Percentiles rank a stretch among this genome's conserved stretches.
phyloP scores from a whole-genome alignment of 2,888 invertebrate genomes.

The Oxyteleia sp. region DNA sequence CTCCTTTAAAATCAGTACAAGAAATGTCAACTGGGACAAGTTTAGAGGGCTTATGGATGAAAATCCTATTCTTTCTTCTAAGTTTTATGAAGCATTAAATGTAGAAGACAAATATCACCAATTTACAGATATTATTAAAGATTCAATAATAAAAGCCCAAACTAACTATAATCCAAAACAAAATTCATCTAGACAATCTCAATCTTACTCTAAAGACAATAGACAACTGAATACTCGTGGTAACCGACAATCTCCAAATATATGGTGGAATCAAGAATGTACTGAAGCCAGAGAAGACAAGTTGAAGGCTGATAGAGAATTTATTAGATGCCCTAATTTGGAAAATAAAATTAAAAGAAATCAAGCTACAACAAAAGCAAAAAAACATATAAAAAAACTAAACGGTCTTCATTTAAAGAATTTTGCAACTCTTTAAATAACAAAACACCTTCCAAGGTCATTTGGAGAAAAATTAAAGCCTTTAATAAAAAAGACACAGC shows the following conservation, averaged over 20 bases:
- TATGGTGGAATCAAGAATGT: conserved; percentile 16
- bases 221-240: too few species aligned
- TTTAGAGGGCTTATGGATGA: background rate
- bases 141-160: background rate
- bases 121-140: background rate
- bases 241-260: background rate
- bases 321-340: background rate
- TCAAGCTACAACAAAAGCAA: conserved; percentile 6
- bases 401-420: background rate
- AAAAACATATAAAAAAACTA: conserved; percentile 2
- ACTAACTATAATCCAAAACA: background rate
- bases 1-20: background rate
- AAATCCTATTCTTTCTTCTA: background rate
- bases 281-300: conserved; percentile 8
- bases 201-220: too few species aligned
- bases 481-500: conserved; percentile 12
- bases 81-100: background rate
- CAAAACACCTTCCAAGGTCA: too few species aligned
- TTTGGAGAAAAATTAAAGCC: conserved; percentile 10
- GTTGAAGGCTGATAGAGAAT: background rate
- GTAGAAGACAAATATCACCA: conserved; percentile 9
- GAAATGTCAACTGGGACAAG: background rate
- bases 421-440: conserved; percentile 8
- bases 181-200: too few species aligned
- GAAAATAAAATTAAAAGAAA: background rate